phyloP scores from a whole-genome alignment of 2,888 invertebrate species.

The Melikaiella ostensackeni region DNA sequence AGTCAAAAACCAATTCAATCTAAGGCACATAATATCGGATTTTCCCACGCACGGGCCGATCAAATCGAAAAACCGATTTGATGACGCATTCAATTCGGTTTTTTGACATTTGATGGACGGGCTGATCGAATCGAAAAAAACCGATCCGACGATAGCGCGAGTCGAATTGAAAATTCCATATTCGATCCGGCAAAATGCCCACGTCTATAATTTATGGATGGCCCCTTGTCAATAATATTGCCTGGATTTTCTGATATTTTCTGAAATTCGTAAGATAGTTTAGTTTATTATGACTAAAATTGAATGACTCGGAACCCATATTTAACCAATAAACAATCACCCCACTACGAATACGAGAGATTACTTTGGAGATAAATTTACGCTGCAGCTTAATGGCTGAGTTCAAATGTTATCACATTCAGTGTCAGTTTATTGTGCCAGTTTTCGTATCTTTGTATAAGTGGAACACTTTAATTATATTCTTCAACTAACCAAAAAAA shows the following conservation, averaged over 20 bases:
- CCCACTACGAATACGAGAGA: constrained; percentile 17
- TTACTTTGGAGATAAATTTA: constrained; percentile 19
- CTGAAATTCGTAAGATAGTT: background rate
- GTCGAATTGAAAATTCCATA: too few relatives aligned
- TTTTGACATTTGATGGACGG: too few relatives aligned
- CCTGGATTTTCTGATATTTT: background rate
- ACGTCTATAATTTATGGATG: too few relatives aligned
- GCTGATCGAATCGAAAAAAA: too few relatives aligned
- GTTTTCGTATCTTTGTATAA: constrained; percentile 6
- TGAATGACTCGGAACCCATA: background rate
- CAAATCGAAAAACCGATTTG: too few relatives aligned
- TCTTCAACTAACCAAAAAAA: background rate
- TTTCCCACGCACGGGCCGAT: too few relatives aligned
- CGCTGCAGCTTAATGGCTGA: background rate
- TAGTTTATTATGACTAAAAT: background rate
- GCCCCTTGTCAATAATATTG: background rate
- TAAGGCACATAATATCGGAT: too few relatives aligned
- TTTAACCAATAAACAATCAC: background rate
- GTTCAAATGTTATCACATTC: constrained; percentile 26
- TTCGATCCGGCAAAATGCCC: too few relatives aligned
- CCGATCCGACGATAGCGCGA: too few relatives aligned
- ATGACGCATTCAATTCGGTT: too few relatives aligned
- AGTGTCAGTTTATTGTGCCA: constrained; percentile 13
- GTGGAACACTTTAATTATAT: constrained; percentile 6
- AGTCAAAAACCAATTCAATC: too few relatives aligned